Conservation (phyloP, 1,140 invertebrate genomes). For the Drosophila subobscura region DNA sequence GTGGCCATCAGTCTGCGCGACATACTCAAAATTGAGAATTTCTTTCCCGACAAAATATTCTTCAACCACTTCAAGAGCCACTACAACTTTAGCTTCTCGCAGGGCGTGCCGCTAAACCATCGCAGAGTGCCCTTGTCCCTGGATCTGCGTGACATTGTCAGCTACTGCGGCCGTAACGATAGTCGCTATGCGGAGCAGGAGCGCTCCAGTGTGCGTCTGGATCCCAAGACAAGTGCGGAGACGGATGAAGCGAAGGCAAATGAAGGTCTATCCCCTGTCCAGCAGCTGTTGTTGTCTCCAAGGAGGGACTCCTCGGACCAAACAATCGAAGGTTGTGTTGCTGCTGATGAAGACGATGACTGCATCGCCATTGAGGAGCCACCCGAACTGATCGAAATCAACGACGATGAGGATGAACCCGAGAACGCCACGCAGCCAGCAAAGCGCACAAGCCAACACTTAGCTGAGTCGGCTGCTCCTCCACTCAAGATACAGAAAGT, state of each 20-base stretch:
- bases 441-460: slow-evolving; percentile 17
- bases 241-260: slow-evolving; percentile 28
- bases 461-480: no score
- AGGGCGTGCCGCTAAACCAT: slow-evolving; percentile 42
- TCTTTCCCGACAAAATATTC: slow-evolving; percentile 72
- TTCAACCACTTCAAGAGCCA: slow-evolving; percentile 67
- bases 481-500: slow-evolving; percentile 67
- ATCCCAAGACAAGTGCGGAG: no score
- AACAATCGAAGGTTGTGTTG: not conserved
- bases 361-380: slow-evolving; percentile 60
- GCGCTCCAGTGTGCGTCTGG: no score
- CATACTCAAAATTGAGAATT: slow-evolving; percentile 75
- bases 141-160: slow-evolving; percentile 77
- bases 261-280: not conserved
- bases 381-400: slow-evolving; percentile 65
- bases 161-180: slow-evolving; percentile 55
- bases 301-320: slow-evolving; percentile 8
- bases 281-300: slow-evolving; percentile 6
- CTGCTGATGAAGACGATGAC: slow-evolving; percentile 55
- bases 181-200: no score
- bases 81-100: slow-evolving; percentile 65
- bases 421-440: not conserved
- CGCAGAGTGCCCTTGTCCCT: slow-evolving; percentile 58
- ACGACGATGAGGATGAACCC: slow-evolving; percentile 56
- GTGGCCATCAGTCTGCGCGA: slow-evolving; percentile 66